Conservation (phyloP, 2,797 vertebrate species). For the Anisognathus igniventris region DNA sequence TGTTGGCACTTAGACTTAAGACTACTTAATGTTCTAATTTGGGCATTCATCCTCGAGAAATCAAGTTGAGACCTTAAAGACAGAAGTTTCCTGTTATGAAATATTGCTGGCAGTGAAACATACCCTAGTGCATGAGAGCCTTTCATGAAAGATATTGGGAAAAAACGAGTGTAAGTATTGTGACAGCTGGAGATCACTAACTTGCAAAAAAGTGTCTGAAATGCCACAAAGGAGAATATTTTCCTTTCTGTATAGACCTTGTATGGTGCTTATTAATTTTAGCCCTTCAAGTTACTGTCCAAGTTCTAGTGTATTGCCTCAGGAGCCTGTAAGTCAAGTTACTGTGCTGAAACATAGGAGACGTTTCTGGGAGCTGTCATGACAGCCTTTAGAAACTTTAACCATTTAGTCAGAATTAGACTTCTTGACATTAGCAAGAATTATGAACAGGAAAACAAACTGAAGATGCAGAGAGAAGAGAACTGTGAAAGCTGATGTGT, state of each 20-base stretch:
- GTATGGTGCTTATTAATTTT: neutral
- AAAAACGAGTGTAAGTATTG: neutral
- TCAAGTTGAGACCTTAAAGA: neutral
- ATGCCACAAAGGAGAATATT: neutral
- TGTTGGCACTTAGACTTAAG: neutral
- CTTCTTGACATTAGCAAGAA: neutral
- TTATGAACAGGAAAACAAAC: neutral
- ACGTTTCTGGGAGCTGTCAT: neutral
- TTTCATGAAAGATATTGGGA: neutral
- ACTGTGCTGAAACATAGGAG: neutral
- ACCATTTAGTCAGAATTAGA: neutral
- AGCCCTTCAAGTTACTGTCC: neutral
- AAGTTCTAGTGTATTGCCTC: neutral
- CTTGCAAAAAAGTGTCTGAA: neutral
- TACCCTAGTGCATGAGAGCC: neutral
- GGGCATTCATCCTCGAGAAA: neutral
- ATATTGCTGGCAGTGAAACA: neutral
- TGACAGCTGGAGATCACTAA: neutral
- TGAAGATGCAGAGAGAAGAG: neutral
- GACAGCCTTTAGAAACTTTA: neutral
- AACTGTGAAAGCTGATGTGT: neutral
- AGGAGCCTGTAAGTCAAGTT: neutral
- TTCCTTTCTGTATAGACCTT: neutral
- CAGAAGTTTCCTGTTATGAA: neutral
- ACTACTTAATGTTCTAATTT: neutral